Evolutionary conservation across 2,113 vertebrate species (phyloP).

Genomic region (Pagrus major): DNA sequence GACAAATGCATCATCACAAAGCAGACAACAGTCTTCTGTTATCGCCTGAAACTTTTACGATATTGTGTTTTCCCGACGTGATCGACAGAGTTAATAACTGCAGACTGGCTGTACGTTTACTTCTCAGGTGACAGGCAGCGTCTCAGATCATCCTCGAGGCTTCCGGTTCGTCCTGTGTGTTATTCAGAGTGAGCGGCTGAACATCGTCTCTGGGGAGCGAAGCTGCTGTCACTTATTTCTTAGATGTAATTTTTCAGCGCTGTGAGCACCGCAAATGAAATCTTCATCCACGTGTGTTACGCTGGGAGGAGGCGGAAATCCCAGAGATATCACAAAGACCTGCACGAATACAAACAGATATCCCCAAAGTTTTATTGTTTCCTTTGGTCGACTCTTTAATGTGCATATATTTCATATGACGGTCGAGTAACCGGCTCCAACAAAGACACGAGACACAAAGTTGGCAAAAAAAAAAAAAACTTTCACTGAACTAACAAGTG

Average conservation of each 20-base stretch:
- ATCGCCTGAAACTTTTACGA: no score
- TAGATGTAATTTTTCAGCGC: not conserved
- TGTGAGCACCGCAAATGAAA: not conserved
- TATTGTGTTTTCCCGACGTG: no score
- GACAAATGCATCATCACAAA: no score
- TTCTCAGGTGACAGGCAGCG: no score
- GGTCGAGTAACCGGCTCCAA: not conserved
- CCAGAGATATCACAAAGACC: not conserved
- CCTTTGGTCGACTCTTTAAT: no score
- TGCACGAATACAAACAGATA: not conserved
- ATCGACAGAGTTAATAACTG: no score
- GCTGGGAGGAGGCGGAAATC: not conserved
- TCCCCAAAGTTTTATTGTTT: no score
- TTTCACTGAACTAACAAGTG: not conserved
- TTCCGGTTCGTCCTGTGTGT: not conserved
- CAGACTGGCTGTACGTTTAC: no score
- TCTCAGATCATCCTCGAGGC: not conserved
- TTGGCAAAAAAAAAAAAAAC: not conserved
- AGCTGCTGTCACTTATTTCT: not conserved
- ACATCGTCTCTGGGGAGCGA: not conserved
- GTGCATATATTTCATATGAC: not conserved
- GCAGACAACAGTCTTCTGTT: no score
- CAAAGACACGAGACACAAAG: not conserved
- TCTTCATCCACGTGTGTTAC: not conserved
- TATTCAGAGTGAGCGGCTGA: not conserved